Percentiles rank a stretch among this genome's conserved stretches.
phyloP scores from a whole-genome alignment of 1,140 invertebrate species.

The Hormaphis cornu region DNA sequence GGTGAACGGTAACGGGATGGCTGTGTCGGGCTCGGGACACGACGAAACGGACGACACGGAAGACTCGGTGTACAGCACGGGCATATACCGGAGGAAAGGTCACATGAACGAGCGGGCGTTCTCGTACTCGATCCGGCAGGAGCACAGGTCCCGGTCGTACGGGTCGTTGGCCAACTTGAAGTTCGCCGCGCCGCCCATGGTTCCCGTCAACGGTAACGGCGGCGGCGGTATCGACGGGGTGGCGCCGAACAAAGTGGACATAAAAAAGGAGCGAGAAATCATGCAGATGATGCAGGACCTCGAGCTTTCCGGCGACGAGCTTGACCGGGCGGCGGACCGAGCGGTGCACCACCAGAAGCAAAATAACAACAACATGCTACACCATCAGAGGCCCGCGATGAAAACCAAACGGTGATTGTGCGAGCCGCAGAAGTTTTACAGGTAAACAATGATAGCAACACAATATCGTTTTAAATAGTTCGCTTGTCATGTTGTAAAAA shows the following conservation, averaged over 20 bases:
- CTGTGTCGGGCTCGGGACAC: not conserved
- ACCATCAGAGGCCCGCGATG: constrained; percentile 40
- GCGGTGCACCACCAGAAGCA: constrained; percentile 43
- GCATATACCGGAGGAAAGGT: constrained; percentile 79
- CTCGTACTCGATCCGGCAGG: constrained; percentile 85
- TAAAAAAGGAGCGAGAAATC: constrained; percentile 83
- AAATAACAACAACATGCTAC: no score
- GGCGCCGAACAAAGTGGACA: constrained; percentile 46
- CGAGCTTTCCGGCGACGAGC: constrained; percentile 66
- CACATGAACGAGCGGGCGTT: constrained; percentile 88
- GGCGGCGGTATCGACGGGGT: no score
- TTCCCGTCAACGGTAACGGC: constrained; percentile 37
- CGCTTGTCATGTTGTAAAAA: no score
- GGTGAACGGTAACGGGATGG: constrained; percentile 36
- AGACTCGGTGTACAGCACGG: constrained; percentile 72
- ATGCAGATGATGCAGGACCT: constrained; percentile 82
- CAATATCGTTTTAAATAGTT: no score
- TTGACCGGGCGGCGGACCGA: constrained; percentile 47
- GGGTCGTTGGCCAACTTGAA: constrained; percentile 79
- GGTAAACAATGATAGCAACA: not conserved
- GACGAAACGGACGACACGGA: constrained; percentile 37
- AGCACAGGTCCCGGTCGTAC: constrained; percentile 80
- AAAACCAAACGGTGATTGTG: constrained; percentile 5
- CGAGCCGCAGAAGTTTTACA: no score
- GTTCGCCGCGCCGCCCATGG: constrained; percentile 55